Percentiles rank a stretch among this genome's conserved stretches.
Conservation (phyloP, 2,113 vertebrate genomes). For the Thomomys bottae region DNA sequence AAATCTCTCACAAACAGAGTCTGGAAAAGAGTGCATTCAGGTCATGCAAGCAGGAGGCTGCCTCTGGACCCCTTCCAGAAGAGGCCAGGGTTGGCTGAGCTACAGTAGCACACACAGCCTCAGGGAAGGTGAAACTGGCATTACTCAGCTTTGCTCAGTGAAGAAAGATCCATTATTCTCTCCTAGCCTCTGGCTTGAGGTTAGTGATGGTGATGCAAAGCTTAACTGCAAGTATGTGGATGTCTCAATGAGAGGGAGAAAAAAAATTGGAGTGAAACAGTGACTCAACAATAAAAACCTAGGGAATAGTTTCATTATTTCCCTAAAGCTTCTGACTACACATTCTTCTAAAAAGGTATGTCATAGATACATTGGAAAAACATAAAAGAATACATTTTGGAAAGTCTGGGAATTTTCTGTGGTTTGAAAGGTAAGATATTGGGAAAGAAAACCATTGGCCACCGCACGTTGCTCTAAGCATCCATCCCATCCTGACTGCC, state of each 20-base stretch:
- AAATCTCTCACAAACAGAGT: slow-evolving; percentile 17
- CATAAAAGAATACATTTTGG: not conserved
- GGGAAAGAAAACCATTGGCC: not conserved
- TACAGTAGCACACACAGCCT: not conserved
- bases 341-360: not conserved
- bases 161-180: slow-evolving; percentile 65
- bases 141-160: slow-evolving; percentile 59
- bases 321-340: not conserved
- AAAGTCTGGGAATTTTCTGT: not conserved
- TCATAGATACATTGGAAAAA: not conserved
- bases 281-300: slow-evolving; percentile 4
- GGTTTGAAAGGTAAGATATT: not conserved
- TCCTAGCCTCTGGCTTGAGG: slow-evolving; percentile 44
- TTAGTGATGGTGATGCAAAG: slow-evolving; percentile 26
- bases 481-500: not conserved
- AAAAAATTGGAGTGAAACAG: slow-evolving; percentile 4
- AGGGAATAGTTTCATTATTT: slow-evolving; percentile 11
- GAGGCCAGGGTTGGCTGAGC: not conserved
- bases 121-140: not conserved
- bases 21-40: slow-evolving; percentile 26
- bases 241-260: not conserved
- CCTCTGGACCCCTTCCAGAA: slow-evolving; percentile 40
- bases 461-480: slow-evolving; percentile 1
- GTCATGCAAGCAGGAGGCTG: slow-evolving; percentile 25
- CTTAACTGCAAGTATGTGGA: not conserved